These are phyloP conservation scores for Protobothrops flavoviridis DNA, from an alignment of 2,113 vertebrate genomes.

Conservation along the genomic window DNA sequence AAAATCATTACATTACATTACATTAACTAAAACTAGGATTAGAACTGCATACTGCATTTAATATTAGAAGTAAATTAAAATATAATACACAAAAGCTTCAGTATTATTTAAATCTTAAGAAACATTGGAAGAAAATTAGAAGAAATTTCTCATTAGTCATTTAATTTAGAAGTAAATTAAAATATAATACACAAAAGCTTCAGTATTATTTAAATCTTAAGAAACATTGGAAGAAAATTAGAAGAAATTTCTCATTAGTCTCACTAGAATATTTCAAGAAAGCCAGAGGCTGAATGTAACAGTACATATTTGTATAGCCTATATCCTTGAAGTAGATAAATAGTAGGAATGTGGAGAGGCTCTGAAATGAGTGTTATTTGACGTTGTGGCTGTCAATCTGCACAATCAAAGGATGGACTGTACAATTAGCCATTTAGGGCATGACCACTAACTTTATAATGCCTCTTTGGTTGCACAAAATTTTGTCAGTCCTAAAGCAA, in stretches of 20 bases:
- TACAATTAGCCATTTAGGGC: constrained; percentile 78
- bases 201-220: constrained; percentile 74
- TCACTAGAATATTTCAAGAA: constrained; percentile 65
- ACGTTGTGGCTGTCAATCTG: constrained; percentile 76
- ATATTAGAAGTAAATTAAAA: constrained; percentile 46
- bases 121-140: constrained; percentile 78
- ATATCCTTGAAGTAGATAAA: constrained; percentile 80
- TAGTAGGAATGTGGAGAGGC: constrained; percentile 76
- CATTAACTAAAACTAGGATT: not conserved
- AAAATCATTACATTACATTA: not conserved
- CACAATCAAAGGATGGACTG: constrained; percentile 73
- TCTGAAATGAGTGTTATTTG: constrained; percentile 70
- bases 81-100: constrained; percentile 69
- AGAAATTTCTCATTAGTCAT: constrained; percentile 65
- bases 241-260: constrained; percentile 64
- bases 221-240: constrained; percentile 78
- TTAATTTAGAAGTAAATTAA: constrained; percentile 30
- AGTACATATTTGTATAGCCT: constrained; percentile 64
- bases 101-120: constrained; percentile 73
- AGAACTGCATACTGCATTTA: constrained; percentile 56
- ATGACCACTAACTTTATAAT: constrained; percentile 73
- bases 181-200: constrained; percentile 67
- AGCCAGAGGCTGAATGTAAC: constrained; percentile 67
- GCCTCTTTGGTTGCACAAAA: constrained; percentile 50
- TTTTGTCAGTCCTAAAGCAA: constrained; percentile 41